phyloP scores from a whole-genome alignment of 2,888 invertebrate genomes.

The Drosophila subsilvestris region DNA sequence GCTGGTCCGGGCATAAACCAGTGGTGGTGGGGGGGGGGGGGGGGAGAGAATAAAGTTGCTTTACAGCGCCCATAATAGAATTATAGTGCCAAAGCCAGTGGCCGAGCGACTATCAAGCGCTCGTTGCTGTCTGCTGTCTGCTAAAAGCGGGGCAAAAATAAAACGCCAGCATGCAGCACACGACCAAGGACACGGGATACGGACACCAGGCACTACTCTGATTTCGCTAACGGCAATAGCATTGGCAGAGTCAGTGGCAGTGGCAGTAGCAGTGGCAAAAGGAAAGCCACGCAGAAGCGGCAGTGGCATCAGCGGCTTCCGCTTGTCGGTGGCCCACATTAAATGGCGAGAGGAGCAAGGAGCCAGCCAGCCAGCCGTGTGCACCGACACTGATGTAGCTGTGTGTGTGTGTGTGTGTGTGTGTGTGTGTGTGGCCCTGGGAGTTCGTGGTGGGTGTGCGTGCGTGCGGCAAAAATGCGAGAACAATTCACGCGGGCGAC shows the following conservation, averaged over 20 bases:
- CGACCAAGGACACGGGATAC: conserved; percentile 41
- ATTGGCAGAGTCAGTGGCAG: conserved; percentile 22
- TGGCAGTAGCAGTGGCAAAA: conserved; percentile 7
- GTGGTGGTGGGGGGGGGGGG: conserved; percentile 12
- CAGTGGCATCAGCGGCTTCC: conserved; percentile 35
- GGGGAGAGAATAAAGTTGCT: conserved; percentile 65
- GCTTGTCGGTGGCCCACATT: conserved; percentile 64
- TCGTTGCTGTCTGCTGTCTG: conserved; percentile 9
- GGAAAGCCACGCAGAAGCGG: conserved; percentile 1
- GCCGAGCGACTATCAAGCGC: conserved; percentile 41
- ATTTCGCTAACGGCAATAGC: conserved; percentile 53
- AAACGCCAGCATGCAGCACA: conserved; percentile 50
- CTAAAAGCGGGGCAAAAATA: conserved; percentile 56
- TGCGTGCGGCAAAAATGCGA: conserved; percentile 57
- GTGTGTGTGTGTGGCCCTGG: not conserved
- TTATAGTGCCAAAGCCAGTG: conserved; percentile 60
- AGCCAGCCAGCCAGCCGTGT: conserved; percentile 9
- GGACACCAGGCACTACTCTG: conserved; percentile 1
- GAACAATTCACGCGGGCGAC: conserved; percentile 56
- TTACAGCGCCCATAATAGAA: conserved; percentile 72
- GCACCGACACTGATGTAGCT: conserved; percentile 70
- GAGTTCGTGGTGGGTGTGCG: conserved; percentile 23
- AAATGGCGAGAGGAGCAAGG: conserved; percentile 34
- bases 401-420: conserved; percentile 7
- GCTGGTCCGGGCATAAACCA: conserved; percentile 29